Evolutionary conservation across 2,797 vertebrate species (phyloP).

Genomic region (Spheniscus humboldti): DNA sequence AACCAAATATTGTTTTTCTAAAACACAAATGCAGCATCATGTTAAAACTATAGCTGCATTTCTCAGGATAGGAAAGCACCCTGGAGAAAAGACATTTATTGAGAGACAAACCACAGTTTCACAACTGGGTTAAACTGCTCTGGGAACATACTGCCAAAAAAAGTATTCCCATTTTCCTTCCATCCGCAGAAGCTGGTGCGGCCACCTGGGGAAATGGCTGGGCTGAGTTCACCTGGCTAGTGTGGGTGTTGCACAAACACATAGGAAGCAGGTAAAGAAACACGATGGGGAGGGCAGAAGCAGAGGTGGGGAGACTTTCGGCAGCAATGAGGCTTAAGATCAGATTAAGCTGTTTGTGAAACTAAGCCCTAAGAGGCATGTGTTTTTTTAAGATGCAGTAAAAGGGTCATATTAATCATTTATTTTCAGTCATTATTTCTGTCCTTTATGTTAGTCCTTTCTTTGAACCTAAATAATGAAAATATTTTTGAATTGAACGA

Average conservation of each 20-base stretch:
- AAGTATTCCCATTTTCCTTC: neutral
- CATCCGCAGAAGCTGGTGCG: rapidly evolving
- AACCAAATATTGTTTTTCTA: neutral
- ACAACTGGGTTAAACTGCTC: neutral
- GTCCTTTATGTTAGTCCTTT: neutral
- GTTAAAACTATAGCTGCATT: neutral
- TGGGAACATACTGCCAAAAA: neutral
- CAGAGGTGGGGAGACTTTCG: neutral
- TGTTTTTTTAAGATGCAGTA: neutral
- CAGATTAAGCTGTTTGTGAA: neutral
- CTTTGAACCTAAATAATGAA: neutral
- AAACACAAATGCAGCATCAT: neutral
- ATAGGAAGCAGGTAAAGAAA: neutral
- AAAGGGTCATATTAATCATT: neutral
- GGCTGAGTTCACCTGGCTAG: neutral
- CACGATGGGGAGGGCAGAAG: neutral
- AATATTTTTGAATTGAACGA: neutral
- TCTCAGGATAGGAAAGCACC: neutral
- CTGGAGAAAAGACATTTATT: neutral
- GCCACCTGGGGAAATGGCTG: neutral
- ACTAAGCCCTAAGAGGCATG: neutral
- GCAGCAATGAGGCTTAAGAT: neutral
- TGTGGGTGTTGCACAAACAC: neutral
- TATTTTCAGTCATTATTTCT: neutral
- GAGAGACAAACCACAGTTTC: neutral